Base-by-base conservation (phyloP, 2,113 vertebrate genomes). In the Castor canadensis region DNA sequence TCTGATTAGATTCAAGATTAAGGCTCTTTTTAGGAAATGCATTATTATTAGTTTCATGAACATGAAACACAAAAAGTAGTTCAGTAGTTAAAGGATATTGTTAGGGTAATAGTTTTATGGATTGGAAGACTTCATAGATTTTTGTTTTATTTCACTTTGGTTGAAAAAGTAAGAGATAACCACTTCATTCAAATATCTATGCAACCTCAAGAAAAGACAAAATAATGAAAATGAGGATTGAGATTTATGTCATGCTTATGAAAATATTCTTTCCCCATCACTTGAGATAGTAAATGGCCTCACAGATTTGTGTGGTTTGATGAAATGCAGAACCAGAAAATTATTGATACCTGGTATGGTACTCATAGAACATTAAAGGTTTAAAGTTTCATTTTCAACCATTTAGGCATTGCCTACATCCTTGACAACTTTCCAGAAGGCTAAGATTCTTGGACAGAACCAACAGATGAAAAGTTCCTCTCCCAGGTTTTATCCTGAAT, bases 31-130 rank as follows among this genome's bases (percentile, higher is more conserved):
- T 89, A 54, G 73, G 56, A 94, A 71, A 73, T 38, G 35, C 64
- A 58, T 90, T 96, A 82, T 43, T 62, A 69, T 91, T 69, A 71
- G 82, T 54, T 93, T 89, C 90, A 49, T 79, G 35, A 24, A 60
- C 24, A 35, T 69, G 82, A 92, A 93, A 67, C 43, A 79, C 47
- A 76, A 83, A 26, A 49, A 20, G 15, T 49, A 71, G 52, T 77
- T 96, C 26, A 43, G 43, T 30, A 75, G 54, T 91, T 77, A 81
- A 94, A 35, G 67, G 38, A 66, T 11, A 15, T 60, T 35, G 60
- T 49, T 64, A 38, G 30, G 54, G 30, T 69, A 47, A 75, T 2
- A 24, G 38, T 60, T 90, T 85, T 71, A 26, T 66, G 81, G 35
- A 10, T 49, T 35, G 30, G 52, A 95, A 76, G 52, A 22, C n/a